Percentiles rank a stretch among this genome's conserved stretches.
These are phyloP conservation scores for Acleris laterana DNA, from an alignment of 2,888 invertebrate genomes.

Conservation along the genomic window DNA sequence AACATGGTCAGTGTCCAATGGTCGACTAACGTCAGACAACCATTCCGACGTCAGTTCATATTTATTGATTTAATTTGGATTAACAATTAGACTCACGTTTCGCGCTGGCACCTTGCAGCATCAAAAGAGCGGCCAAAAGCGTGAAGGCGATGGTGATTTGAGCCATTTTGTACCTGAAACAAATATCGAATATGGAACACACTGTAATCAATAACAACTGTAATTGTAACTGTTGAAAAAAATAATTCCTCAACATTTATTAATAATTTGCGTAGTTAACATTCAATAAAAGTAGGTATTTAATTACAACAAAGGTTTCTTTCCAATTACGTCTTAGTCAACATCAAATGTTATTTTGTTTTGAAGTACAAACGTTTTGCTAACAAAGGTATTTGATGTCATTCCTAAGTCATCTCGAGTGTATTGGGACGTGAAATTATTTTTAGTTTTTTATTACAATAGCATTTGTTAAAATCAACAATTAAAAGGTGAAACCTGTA, in stretches of 20 bases:
- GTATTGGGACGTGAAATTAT: background rate
- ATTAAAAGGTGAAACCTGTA: no score
- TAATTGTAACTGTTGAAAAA: no score
- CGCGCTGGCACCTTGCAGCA: slow-evolving; percentile 69
- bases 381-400: slow-evolving; percentile 6
- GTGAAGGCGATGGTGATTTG: slow-evolving; percentile 61
- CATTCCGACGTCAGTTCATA: no score
- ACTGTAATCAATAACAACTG: no score
- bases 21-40: no score
- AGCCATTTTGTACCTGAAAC: slow-evolving; percentile 60
- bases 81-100: slow-evolving; percentile 66
- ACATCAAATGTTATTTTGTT: slow-evolving; percentile 9
- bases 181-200: slow-evolving; percentile 13
- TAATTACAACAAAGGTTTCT: background rate
- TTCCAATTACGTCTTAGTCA: background rate
- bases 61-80: no score
- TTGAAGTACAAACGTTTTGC: slow-evolving; percentile 1
- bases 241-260: no score
- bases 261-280: background rate
- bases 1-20: no score
- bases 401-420: slow-evolving; percentile 1
- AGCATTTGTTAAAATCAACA: no score
- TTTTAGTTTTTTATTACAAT: background rate
- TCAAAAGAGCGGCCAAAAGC: slow-evolving; percentile 60
- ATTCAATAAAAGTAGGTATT: background rate